phyloP scores from a whole-genome alignment of 2,113 vertebrate species.

The Psilopsiagon aymara region DNA sequence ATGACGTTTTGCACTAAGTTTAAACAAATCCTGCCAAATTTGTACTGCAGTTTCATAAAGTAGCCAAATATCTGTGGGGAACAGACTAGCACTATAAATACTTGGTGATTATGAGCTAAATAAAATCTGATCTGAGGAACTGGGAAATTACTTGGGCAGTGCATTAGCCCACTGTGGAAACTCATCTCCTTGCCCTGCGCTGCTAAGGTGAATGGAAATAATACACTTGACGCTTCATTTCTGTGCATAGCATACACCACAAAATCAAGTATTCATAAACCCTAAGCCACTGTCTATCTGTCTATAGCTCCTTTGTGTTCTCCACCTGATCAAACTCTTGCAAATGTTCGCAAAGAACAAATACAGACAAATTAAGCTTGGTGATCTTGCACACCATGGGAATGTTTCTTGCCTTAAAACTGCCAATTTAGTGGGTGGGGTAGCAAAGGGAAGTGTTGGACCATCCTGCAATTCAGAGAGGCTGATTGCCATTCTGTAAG shows the following conservation, averaged over 20 bases:
- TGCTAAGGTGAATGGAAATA: background rate
- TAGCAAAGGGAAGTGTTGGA: background rate
- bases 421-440: background rate
- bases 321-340: background rate
- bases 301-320: background rate
- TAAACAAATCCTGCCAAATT: slow-evolving; percentile 24
- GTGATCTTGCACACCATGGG: background rate
- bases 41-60: background rate
- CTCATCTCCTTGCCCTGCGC: background rate
- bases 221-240: background rate
- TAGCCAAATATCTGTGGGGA: slow-evolving; percentile 9
- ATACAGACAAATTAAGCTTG: background rate
- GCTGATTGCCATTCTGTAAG: background rate
- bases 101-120: background rate
- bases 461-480: background rate
- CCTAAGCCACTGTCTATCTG: background rate
- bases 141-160: background rate
- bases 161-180: background rate
- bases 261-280: background rate
- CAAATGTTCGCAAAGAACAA: background rate
- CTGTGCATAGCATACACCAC: background rate
- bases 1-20: background rate
- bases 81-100: background rate
- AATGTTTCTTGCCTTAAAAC: background rate
- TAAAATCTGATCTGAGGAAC: background rate